Evolutionary conservation across 2,113 vertebrate genomes (phyloP), one percentile per base, ranked within the genome.

Genomic region (Oreochromis aureus): DNA sequence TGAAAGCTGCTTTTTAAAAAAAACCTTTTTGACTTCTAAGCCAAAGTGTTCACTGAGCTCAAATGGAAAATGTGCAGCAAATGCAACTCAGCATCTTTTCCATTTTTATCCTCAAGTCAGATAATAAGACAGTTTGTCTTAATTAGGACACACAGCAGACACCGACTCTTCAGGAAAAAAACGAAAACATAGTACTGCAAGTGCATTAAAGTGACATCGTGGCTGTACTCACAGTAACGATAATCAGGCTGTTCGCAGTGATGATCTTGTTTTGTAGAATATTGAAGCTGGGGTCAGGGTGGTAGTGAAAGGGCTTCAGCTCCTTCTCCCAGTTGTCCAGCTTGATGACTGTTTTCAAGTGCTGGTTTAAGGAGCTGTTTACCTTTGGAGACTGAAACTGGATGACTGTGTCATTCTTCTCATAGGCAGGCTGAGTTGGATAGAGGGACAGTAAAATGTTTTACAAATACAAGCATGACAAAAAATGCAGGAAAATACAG

Each of bases 321-420:
- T 96, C 95, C 66, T 94, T 93, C 2, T 80, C 36, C 81, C 95
- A 95, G 87, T 97, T 97, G 86, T 99, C 99, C 95, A 99, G 97
- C 86, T 97, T 92, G 59, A 99, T 89, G 89, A 94, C 82, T 1
- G 92, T 97, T 1, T 87, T 97, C 13, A 98, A 96, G 30, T 78
- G 84, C 58, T 97, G 96, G 92, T 92, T 96, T 87, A 93, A 90
- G 3, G 96, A 95, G 69, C 91, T 85, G 19, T 96, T 92, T 32
- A 98, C 96, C 0, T 94, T 89, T 2, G 97, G 98, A 16, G 98
- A 98, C 30, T 90, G 89, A 96, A 99, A 99, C 91, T 97, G 91
- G 5, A 99, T 96, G 0, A 95, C 90, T 1, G 97, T 97, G 93
- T 97, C 96, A 3, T 97, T 98, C 89, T 92, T 95, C 51, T 16